phyloP scores from a whole-genome alignment of 2,888 invertebrate genomes.

The Polymixis lichenea region DNA sequence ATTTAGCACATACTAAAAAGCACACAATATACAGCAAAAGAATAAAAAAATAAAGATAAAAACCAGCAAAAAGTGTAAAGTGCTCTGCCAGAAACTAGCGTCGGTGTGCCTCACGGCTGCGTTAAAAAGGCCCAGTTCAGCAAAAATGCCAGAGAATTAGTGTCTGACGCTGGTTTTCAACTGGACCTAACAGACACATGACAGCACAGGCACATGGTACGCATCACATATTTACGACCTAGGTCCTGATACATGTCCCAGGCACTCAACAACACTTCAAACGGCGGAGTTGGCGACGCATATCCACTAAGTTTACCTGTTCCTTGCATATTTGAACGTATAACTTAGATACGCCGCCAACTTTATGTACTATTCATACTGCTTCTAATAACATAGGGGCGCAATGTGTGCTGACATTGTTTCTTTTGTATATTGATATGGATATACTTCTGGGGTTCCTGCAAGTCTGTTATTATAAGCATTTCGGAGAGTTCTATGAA shows the following conservation, averaged over 20 bases:
- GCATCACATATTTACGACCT: background rate
- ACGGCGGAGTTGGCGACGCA: slow-evolving; percentile 12
- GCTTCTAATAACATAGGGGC: slow-evolving; percentile 32
- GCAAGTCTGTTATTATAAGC: background rate
- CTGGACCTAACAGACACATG: no score
- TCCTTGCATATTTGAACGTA: slow-evolving; percentile 46
- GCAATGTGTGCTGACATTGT: slow-evolving; percentile 25
- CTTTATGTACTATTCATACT: slow-evolving; percentile 40
- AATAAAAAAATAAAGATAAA: no score
- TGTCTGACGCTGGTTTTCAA: no score
- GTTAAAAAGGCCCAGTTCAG: no score
- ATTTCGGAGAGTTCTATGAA: slow-evolving; percentile 6
- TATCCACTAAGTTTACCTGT: slow-evolving; percentile 34
- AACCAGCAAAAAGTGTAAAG: no score
- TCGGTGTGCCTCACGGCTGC: no score
- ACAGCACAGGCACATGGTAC: background rate
- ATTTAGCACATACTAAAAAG: no score
- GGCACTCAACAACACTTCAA: slow-evolving; percentile 14
- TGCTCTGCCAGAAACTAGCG: no score
- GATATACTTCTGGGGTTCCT: background rate
- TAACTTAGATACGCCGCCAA: slow-evolving; percentile 41
- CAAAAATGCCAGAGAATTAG: no score
- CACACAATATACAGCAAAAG: no score
- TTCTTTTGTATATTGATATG: slow-evolving; percentile 16
- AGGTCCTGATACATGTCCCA: background rate